Evolutionary conservation across 1,140 invertebrate genomes (phyloP).

Genomic region (Drusus annulatus): DNA sequence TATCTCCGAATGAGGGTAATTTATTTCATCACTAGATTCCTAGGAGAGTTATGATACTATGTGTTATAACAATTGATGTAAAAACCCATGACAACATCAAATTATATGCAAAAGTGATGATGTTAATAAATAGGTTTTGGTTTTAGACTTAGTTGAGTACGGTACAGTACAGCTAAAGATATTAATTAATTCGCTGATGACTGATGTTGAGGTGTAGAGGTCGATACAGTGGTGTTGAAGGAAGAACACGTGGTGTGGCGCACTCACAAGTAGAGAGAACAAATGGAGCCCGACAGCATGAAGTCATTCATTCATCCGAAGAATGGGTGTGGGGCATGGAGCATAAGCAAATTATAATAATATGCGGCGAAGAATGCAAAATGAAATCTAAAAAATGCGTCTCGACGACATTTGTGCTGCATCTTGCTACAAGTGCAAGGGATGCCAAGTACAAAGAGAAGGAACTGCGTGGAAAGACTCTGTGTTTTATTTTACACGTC

Average conservation of each 20-base stretch:
- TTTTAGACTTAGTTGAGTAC: too few species aligned
- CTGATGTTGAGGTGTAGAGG: not conserved
- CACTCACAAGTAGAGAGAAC: slow-evolving; percentile 1
- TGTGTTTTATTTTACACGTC: slow-evolving; percentile 19
- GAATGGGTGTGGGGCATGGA: slow-evolving; percentile 8
- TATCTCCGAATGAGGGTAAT: too few species aligned
- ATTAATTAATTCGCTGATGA: too few species aligned
- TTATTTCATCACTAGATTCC: too few species aligned
- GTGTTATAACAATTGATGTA: too few species aligned
- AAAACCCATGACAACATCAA: too few species aligned
- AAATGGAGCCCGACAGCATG: not conserved
- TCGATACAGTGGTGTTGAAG: not conserved
- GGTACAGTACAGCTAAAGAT: too few species aligned
- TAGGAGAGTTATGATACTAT: too few species aligned
- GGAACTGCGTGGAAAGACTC: slow-evolving; percentile 4
- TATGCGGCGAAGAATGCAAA: slow-evolving; percentile 26
- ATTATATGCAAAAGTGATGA: too few species aligned
- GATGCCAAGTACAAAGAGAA: slow-evolving; percentile 34
- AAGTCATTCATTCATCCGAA: slow-evolving; percentile 40
- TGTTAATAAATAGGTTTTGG: too few species aligned
- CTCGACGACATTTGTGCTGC: slow-evolving; percentile 28
- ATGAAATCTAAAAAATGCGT: slow-evolving; percentile 22
- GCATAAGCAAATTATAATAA: not conserved
- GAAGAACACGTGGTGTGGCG: not conserved
- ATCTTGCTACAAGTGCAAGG: slow-evolving; percentile 39